Conservation (phyloP, 1,140 invertebrate species). For the Danaus melanippus region DNA sequence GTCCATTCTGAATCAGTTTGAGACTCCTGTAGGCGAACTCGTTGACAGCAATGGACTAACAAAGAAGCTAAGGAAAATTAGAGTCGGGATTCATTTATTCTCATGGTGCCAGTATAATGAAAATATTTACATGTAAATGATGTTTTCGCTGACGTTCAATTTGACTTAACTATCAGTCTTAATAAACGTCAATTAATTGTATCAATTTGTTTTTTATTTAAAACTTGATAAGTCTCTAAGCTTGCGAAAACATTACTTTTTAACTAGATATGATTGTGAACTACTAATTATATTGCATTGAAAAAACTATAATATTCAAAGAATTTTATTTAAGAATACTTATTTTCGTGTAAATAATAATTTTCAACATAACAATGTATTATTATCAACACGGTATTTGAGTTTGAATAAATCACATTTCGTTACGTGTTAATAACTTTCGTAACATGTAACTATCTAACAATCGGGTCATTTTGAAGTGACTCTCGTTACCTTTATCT, state of each 20-base stretch:
- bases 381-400: too few relatives aligned
- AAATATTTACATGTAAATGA: constrained; percentile 30
- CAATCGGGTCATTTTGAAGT: too few relatives aligned
- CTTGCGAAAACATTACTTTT: background rate
- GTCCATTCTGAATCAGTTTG: constrained; percentile 57
- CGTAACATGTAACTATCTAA: too few relatives aligned
- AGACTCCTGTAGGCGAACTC: constrained; percentile 44
- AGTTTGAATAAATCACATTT: too few relatives aligned
- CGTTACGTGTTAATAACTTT: too few relatives aligned
- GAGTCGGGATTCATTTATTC: constrained; percentile 44
- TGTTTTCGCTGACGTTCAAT: constrained; percentile 9
- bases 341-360: too few relatives aligned
- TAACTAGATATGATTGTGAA: background rate
- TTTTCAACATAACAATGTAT: too few relatives aligned
- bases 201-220: constrained; percentile 1
- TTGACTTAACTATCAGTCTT: background rate
- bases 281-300: background rate
- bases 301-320: background rate
- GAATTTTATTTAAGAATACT: too few relatives aligned
- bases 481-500: constrained; percentile 12
- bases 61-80: constrained; percentile 47
- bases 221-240: background rate
- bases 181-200: too few relatives aligned
- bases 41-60: constrained; percentile 58
- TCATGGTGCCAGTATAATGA: constrained; percentile 27